Base-by-base conservation (phyloP, 2,113 vertebrate genomes). In the Oryzias curvinotus region DNA sequence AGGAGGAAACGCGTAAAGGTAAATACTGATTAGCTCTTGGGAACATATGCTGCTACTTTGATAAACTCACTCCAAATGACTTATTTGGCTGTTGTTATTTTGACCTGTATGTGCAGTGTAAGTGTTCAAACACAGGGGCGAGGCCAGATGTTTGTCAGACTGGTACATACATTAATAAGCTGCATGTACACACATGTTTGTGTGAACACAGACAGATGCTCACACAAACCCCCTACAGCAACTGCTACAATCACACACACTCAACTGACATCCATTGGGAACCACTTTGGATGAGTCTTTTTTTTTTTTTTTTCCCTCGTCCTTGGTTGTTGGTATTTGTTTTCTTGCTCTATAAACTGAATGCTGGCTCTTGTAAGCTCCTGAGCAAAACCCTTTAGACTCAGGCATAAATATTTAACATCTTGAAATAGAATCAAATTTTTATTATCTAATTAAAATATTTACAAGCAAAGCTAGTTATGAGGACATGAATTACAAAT, bases 101-200 rank as follows among this genome's bases (percentile, higher is more conserved):
- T 82, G 85, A 89, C 87, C 87, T 65, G 77, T 28, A 71, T 80
- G 80, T 48, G 54, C 69, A 71, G 68, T 78, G 81, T 85, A 82
- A 83, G 83, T 86, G 76, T 81, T 85, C 80, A 78, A 78, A 86
- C 74, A 62, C 71, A 25, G 59, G 80, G 83, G 80, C 65, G 71
- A 77, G 64, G 73, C 81, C 89, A 90, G 85, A 88, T 90, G 89
- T 89, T 89, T 81, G 73, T 76, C 80, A 82, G 68, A 85, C 62
- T 51, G 54, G 12, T 65, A 81, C 46, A 70, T 66, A 25, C 65
- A 78, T 88, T 86, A 77, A 81, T 82, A 84, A 83, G 75, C 73
- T 80, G 74, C 73, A 43, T 52, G 56, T 52, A 25, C 63, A 53
- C 68, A 23, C 62, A 46, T 26, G 55, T 57, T 57, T 15, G 19